Conservation (phyloP, 2,797 vertebrate genomes). For the Cryptoblepharus egeriae region DNA sequence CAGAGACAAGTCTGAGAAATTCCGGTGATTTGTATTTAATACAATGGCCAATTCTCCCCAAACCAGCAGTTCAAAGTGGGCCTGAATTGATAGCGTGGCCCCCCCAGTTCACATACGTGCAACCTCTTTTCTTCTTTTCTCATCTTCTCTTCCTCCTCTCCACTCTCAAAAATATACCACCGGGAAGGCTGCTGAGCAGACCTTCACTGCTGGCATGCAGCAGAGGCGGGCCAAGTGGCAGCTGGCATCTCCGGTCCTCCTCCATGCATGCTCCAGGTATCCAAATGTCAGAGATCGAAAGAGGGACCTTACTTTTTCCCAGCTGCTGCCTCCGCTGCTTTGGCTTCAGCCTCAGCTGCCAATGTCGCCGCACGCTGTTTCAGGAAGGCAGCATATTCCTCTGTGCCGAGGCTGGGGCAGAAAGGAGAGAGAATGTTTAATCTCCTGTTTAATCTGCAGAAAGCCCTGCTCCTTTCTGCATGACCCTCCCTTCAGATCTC, state of each 20-base stretch:
- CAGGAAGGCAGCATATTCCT: conserved; percentile 36
- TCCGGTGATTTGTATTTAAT: not conserved
- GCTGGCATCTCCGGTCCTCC: not conserved
- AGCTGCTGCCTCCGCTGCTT: not conserved
- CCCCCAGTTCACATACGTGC: not conserved
- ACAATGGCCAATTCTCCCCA: not conserved
- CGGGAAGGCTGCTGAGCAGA: no score
- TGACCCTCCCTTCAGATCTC: no score
- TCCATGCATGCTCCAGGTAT: not conserved
- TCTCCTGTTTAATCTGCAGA: no score
- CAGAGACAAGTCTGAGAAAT: not conserved
- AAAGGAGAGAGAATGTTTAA: no score
- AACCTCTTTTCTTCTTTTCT: not conserved
- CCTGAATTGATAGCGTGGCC: no score
- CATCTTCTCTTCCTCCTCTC: not conserved
- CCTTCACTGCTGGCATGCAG: not conserved
- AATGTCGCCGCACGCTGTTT: conserved; percentile 39
- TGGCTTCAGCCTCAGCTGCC: not conserved
- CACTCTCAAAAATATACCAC: no score
- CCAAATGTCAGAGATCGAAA: not conserved
- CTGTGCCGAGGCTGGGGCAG: not conserved
- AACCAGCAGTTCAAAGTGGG: no score
- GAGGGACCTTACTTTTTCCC: not conserved
- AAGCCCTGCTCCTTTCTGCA: no score
- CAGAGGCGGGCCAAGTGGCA: no score